phyloP scores from a whole-genome alignment of 2,113 vertebrate species.

The Chaetops frenatus region DNA sequence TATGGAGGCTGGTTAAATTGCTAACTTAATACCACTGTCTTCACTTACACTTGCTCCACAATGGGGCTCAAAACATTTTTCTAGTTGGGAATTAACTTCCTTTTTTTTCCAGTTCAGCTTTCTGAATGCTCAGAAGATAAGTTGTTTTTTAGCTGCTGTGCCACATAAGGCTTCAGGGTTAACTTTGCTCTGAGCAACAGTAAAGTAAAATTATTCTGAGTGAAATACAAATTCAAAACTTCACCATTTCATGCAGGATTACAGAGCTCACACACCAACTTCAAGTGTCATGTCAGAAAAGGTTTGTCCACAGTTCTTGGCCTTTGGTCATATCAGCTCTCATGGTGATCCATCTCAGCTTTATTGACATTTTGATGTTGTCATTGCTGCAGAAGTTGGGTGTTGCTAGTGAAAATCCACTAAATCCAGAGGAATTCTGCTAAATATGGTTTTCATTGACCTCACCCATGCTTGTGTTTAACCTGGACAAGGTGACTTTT shows the following conservation, averaged over 20 bases:
- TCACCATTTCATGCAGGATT: background rate
- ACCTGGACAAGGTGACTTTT: background rate
- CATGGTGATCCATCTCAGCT: background rate
- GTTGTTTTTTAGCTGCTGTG: background rate
- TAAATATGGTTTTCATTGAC: background rate
- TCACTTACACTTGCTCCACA: background rate
- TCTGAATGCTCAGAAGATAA: background rate
- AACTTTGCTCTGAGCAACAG: background rate
- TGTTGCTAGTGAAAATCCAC: background rate
- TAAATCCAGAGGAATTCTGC: background rate
- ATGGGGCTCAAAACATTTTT: background rate
- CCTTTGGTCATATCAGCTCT: background rate
- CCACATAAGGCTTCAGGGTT: background rate
- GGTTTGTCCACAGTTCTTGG: background rate
- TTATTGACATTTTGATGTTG: background rate
- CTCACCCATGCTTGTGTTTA: background rate
- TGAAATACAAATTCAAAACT: background rate
- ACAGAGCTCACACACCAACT: background rate
- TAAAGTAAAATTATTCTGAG: background rate
- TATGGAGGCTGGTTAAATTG: background rate
- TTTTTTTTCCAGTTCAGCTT: background rate
- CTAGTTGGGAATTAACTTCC: background rate
- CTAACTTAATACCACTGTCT: background rate
- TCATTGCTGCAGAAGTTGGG: background rate
- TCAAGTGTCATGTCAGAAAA: background rate